Conservation (phyloP, 92 coral and sea anemone genomes). For the Metridium senile region DNA sequence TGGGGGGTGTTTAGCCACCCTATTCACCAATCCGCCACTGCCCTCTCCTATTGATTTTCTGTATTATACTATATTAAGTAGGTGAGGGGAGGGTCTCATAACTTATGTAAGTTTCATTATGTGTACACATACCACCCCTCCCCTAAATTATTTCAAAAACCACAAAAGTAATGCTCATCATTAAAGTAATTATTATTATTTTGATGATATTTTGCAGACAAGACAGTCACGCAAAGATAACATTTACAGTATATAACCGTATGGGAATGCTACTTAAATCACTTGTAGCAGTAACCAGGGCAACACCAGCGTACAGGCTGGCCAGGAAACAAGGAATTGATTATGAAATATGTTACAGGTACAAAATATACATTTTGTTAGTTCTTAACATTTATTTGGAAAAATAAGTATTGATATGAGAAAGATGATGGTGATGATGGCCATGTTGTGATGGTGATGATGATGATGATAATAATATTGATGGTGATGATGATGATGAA, state of each 20-base stretch:
- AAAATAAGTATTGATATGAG: neutral
- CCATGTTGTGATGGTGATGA: too few species aligned
- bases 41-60: too few species aligned
- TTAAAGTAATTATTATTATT: too few species aligned
- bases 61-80: too few species aligned
- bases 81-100: too few species aligned
- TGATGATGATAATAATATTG: neutral
- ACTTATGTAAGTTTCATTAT: too few species aligned
- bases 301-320: slow-evolving; percentile 92
- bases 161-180: too few species aligned
- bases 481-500: neutral
- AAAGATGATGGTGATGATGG: too few species aligned
- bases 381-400: neutral
- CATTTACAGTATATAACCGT: slow-evolving; percentile 91
- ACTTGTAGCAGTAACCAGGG: slow-evolving; percentile 83
- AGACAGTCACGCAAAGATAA: slow-evolving; percentile 79
- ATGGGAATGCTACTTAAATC: slow-evolving; percentile 96
- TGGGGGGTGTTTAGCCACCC: too few species aligned
- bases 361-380: neutral
- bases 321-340: slow-evolving; percentile 91
- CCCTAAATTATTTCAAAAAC: too few species aligned
- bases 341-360: slow-evolving; percentile 93
- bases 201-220: slow-evolving; percentile 31
- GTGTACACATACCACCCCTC: too few species aligned
- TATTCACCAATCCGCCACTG: too few species aligned